Base-by-base conservation (phyloP, 2,888 invertebrate genomes). In the Eulithis testata region DNA sequence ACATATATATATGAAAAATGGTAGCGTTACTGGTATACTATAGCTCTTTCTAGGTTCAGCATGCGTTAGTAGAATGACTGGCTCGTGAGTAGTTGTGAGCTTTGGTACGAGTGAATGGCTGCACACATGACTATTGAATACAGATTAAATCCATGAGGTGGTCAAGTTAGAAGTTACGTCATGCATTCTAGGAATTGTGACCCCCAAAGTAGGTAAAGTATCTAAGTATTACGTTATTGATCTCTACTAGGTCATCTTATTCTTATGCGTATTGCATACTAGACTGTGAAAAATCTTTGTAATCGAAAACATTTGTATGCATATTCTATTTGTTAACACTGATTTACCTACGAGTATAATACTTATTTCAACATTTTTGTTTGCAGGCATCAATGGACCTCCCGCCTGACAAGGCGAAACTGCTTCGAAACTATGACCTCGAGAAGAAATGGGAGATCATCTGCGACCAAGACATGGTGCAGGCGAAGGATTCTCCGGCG, bases 381-480 rank as follows among this genome's bases (percentile, higher is more conserved):
- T 95, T 96, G 7, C 94, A 99, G 99, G 98, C 98, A 60, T 98
- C 98, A 69, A 99, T 99, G 99, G 99, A 99, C 91, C 94, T 99
- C 76, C 99, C 99, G 27, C 98, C 99, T 44, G 99, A 99, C 93
- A 99, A 99, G 92, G 98, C 99, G 79, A 99, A 99, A 93, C 95
- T 99, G 47, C 94, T 98, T 73, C 97, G 97, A 79, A 97, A 97
- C 87, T 99, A 99, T 88, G 99, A 99, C 92, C 96, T 97, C 89
- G 98, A 99, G 88, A 99, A 99, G 93, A 99, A 99, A 94, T 99
- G 99, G 99, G 99, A 99, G 93, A 97, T 99, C 89, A 98, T 99
- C 93, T 99, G 99, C 94, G 99, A 99, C 95, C 99, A 99, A 97
- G 99, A 99, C 95, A 96, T 97, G 95, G 98, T 99, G 78, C 98